A percentile compares a stretch with the other conserved stretches of the same genome.
Conservation (phyloP, 2,113 vertebrate species). For the Megalops atlanticus region DNA sequence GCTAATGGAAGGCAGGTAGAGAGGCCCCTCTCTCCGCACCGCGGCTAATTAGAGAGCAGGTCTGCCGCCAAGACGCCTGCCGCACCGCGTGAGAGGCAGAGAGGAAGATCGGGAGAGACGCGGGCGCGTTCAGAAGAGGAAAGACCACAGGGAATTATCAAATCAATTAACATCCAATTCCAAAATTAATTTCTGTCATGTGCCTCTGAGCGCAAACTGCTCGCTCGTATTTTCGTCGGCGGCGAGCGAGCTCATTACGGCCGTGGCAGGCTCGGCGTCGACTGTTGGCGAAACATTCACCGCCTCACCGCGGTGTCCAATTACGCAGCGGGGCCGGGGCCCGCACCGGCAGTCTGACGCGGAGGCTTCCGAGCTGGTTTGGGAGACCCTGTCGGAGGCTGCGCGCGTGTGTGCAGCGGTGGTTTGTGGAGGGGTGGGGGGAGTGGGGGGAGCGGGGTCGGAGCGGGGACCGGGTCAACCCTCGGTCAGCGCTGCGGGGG, state of each 20-base stretch:
- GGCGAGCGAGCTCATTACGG: constrained; percentile 76
- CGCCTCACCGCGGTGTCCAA: constrained; percentile 35
- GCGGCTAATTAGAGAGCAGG: constrained; percentile 78
- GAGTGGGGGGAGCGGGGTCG: neutral
- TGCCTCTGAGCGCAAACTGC: constrained; percentile 85
- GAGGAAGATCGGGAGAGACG: constrained; percentile 42
- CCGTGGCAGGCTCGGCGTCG: constrained; percentile 65
- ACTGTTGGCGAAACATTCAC: constrained; percentile 35
- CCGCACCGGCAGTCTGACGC: constrained; percentile 29
- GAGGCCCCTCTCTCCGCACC: neutral
- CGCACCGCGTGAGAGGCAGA: constrained; percentile 61
- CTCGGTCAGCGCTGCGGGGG: no score
- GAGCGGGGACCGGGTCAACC: neutral
- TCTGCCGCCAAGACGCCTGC: constrained; percentile 74
- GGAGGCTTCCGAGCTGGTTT: neutral
- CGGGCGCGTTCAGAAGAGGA: constrained; percentile 36
- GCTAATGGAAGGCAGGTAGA: constrained; percentile 35
- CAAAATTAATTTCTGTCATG: constrained; percentile 82
- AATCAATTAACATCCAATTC: constrained; percentile 95
- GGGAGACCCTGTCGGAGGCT: neutral
- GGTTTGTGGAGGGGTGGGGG: neutral
- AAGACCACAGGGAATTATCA: constrained; percentile 82
- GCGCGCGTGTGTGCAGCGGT: neutral
- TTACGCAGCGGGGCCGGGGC: constrained; percentile 30
- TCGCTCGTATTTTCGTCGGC: constrained; percentile 81